A percentile compares a stretch with the other conserved stretches of the same genome.
Evolutionary conservation across 1,140 invertebrate species (phyloP).

Genomic region (Bombus pascuorum): DNA sequence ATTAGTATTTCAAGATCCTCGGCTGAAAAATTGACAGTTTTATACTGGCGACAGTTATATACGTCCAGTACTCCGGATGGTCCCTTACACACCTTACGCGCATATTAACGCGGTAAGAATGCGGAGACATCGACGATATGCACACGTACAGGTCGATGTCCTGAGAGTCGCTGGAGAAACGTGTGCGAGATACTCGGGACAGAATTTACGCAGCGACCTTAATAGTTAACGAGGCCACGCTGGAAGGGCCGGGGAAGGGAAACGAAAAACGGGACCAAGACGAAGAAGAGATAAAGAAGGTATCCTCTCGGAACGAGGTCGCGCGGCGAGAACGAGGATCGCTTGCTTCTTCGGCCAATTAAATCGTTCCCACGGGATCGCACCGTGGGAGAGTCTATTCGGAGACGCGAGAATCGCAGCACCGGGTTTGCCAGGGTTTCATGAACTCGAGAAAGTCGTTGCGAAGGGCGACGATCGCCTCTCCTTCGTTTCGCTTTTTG

Average conservation of each 20-base stretch:
- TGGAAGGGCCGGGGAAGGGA: not conserved
- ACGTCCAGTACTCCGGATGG: too few species aligned
- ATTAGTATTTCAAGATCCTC: too few species aligned
- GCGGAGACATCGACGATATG: too few species aligned
- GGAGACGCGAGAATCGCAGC: conserved; percentile 71
- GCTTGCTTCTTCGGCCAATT: conserved; percentile 68
- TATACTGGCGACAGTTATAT: too few species aligned
- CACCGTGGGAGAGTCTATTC: conserved; percentile 75
- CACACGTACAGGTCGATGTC: too few species aligned
- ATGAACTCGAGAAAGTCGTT: conserved; percentile 65
- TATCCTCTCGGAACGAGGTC: conserved; percentile 49
- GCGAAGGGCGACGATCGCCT: conserved; percentile 27
- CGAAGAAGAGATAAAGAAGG: conserved; percentile 44
- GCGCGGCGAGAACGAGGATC: conserved; percentile 14
- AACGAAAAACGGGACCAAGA: not conserved
- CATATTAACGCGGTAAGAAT: too few species aligned
- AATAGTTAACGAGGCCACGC: not conserved
- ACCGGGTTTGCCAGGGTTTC: conserved; percentile 59
- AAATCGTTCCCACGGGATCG: conserved; percentile 76
- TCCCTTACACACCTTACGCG: too few species aligned
- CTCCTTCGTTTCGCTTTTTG: not conserved
- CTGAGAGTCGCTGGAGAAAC: too few species aligned
- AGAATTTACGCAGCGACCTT: not conserved
- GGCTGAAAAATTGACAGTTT: too few species aligned
- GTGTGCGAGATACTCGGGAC: too few species aligned